Percentiles rank a stretch among this genome's conserved stretches.
phyloP scores from a whole-genome alignment of 1,140 invertebrate species.

The Nomia melanderi region DNA sequence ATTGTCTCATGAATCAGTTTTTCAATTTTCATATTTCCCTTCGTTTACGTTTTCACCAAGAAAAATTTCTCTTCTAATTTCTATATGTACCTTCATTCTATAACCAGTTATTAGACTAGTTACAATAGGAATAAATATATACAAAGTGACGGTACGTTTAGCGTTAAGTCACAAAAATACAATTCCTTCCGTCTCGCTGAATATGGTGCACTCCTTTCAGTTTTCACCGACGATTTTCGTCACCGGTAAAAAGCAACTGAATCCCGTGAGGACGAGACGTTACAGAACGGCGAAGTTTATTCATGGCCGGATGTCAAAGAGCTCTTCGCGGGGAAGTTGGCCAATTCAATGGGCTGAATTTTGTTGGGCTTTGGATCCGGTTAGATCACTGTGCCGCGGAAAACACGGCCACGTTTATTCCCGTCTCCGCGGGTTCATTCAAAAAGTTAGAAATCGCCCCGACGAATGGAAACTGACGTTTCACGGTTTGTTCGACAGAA shows the following conservation, averaged over 20 bases:
- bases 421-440: neutral
- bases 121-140: no score
- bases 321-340: neutral
- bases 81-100: no score
- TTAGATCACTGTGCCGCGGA: neutral
- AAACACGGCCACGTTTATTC: neutral
- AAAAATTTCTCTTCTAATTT: no score
- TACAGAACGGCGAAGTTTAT: neutral
- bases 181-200: neutral
- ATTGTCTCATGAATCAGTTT: no score
- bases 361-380: neutral
- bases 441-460: neutral
- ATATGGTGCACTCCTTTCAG: neutral
- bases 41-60: no score
- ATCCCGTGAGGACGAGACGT: neutral
- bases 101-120: no score
- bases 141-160: no score
- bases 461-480: neutral
- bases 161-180: constrained; percentile 4
- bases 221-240: neutral
- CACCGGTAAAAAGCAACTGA: neutral
- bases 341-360: neutral
- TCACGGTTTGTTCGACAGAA: no score
- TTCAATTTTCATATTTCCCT: no score
- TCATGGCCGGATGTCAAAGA: neutral